These are phyloP conservation scores for Tarsius wallacei DNA, from an alignment of 2,797 vertebrate species.

Conservation along the genomic window DNA sequence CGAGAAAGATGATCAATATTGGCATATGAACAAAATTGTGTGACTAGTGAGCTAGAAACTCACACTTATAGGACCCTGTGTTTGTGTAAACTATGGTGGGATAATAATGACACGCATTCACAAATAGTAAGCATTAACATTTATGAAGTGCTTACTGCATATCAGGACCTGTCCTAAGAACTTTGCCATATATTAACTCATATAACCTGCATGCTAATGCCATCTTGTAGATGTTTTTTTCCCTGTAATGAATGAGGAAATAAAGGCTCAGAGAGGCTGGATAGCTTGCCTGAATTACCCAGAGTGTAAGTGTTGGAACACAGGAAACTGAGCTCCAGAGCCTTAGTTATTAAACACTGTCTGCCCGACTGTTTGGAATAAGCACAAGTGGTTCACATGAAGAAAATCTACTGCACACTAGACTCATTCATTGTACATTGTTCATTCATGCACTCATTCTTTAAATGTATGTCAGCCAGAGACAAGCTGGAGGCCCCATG, in stretches of 20 bases:
- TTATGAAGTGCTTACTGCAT: not conserved
- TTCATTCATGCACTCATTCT: not conserved
- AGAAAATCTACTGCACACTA: no score
- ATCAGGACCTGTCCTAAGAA: not conserved
- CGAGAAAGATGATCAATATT: not conserved
- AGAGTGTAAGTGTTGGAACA: not conserved
- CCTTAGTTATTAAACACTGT: not conserved
- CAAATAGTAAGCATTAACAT: not conserved
- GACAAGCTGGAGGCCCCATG: not conserved
- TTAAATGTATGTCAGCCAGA: not conserved
- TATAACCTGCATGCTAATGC: not conserved
- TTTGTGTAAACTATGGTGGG: not conserved
- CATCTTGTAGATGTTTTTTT: not conserved
- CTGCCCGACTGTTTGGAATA: not conserved
- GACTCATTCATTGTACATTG: not conserved
- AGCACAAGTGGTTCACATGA: not conserved
- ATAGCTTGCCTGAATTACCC: not conserved
- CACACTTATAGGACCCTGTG: not conserved
- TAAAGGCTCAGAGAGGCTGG: conserved; percentile 19
- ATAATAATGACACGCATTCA: not conserved
- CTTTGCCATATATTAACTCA: not conserved
- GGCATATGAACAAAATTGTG: not conserved
- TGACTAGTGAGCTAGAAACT: not conserved
- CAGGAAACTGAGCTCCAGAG: not conserved
- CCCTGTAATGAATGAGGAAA: not conserved